Percentiles rank a stretch among this genome's conserved stretches.
Evolutionary conservation across 2,797 vertebrate species (phyloP).

Genomic region (Manis crassicaudata): DNA sequence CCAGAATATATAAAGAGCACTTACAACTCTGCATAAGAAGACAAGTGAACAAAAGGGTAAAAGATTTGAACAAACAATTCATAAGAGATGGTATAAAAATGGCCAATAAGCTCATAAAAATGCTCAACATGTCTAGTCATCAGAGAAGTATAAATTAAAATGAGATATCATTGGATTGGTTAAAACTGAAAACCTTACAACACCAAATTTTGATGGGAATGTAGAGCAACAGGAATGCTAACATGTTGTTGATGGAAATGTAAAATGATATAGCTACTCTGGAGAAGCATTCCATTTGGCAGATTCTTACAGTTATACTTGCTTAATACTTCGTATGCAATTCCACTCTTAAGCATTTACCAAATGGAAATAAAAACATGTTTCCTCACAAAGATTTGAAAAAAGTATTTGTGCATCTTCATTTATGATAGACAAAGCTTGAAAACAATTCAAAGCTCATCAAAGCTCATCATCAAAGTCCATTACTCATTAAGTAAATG

Average conservation of each 20-base stretch:
- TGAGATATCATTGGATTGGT: neutral
- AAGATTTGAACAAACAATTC: neutral
- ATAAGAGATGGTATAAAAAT: neutral
- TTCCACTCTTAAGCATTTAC: neutral
- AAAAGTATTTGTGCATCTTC: neutral
- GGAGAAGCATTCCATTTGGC: neutral
- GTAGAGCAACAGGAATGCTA: neutral
- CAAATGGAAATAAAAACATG: neutral
- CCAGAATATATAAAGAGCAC: neutral
- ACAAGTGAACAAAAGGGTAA: neutral
- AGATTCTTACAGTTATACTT: neutral
- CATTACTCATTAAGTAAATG: neutral
- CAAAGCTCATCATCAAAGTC: no score
- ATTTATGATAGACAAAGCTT: neutral
- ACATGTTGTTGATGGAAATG: neutral
- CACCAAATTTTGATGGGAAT: fast-evolving
- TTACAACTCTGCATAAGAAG: neutral
- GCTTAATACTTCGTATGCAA: neutral
- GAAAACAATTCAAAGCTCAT: neutral
- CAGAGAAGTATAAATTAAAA: neutral
- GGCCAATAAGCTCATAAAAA: neutral
- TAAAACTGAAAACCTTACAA: neutral
- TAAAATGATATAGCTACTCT: neutral
- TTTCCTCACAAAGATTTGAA: neutral
- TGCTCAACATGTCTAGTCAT: neutral